Conservation (phyloP, 2,888 invertebrate genomes). For the Xestobium rufovillosum region DNA sequence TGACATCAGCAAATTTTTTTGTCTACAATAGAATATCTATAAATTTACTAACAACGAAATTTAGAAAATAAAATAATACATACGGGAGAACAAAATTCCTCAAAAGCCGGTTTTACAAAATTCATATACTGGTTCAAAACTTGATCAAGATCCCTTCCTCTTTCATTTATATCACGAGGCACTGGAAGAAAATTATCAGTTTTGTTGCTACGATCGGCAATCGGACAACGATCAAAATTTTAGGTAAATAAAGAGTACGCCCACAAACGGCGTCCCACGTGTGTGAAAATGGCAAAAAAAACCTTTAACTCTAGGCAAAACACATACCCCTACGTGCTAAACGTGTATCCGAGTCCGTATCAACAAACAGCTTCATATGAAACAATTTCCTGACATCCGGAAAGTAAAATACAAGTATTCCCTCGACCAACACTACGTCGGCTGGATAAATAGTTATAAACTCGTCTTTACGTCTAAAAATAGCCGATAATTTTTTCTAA, state of each 20-base stretch:
- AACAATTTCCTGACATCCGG: constrained; percentile 89
- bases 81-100: constrained; percentile 96
- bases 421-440: constrained; percentile 95
- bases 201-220: no score
- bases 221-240: constrained; percentile 7
- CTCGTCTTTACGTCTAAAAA: constrained; percentile 53
- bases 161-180: constrained; percentile 89
- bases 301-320: no score
- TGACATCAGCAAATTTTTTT: constrained; percentile 99
- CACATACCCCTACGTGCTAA: constrained; percentile 93
- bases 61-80: constrained; percentile 39
- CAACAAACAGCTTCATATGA: constrained; percentile 99
- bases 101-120: constrained; percentile 99
- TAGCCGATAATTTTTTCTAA: constrained; percentile 1
- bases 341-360: constrained; percentile 97
- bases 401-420: constrained; percentile 97
- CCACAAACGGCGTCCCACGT: constrained; percentile 1
- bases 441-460: constrained; percentile 83
- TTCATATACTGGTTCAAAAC: constrained; percentile 96
- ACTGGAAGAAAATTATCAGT: constrained; percentile 56
- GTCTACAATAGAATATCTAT: constrained; percentile 74
- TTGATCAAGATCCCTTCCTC: constrained; percentile 88
- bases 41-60: constrained; percentile 16
- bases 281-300: no score
- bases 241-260: constrained; percentile 8